Conservation (phyloP, 2,113 vertebrate genomes). For the Gyps fulvus region DNA sequence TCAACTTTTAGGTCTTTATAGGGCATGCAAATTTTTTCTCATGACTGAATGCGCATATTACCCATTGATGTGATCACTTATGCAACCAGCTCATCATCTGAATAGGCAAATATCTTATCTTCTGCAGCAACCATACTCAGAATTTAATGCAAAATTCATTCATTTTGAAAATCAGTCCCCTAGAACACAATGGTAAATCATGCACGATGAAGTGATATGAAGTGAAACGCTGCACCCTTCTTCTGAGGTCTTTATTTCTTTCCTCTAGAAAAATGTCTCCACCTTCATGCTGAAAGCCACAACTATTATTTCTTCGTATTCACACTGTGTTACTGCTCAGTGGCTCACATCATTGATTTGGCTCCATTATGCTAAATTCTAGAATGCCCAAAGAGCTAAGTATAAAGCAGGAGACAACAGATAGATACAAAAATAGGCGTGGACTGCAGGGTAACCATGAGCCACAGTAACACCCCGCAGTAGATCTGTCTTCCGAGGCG, state of each 20-base stretch:
- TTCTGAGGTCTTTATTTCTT: slow-evolving; percentile 47
- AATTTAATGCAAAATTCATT: slow-evolving; percentile 64
- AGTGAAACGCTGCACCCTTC: slow-evolving; percentile 40
- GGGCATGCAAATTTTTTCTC: slow-evolving; percentile 63
- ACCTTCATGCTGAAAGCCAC: slow-evolving; percentile 47
- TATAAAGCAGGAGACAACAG: slow-evolving; percentile 36
- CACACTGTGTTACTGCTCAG: slow-evolving; percentile 4
- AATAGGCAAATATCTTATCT: slow-evolving; percentile 57
- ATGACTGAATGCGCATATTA: slow-evolving; percentile 59
- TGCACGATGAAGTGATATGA: neutral
- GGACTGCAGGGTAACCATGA: slow-evolving; percentile 4
- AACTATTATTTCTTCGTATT: slow-evolving; percentile 53
- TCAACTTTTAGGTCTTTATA: slow-evolving; percentile 52
- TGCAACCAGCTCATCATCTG: slow-evolving; percentile 63
- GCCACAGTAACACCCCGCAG: neutral
- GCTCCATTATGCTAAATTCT: slow-evolving; percentile 34
- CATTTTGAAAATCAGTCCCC: slow-evolving; percentile 59
- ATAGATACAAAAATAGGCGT: slow-evolving; percentile 3
- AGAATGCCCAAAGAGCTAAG: slow-evolving; percentile 20
- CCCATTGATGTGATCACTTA: slow-evolving; percentile 61
- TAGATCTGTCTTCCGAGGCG: neutral
- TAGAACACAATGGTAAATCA: slow-evolving; percentile 67
- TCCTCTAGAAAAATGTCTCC: slow-evolving; percentile 52
- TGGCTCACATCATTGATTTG: slow-evolving; percentile 35
- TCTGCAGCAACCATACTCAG: slow-evolving; percentile 44